These are phyloP conservation scores for Sebastes hubbsi DNA, from an alignment of 2,797 vertebrate genomes.

Conservation along the genomic window DNA sequence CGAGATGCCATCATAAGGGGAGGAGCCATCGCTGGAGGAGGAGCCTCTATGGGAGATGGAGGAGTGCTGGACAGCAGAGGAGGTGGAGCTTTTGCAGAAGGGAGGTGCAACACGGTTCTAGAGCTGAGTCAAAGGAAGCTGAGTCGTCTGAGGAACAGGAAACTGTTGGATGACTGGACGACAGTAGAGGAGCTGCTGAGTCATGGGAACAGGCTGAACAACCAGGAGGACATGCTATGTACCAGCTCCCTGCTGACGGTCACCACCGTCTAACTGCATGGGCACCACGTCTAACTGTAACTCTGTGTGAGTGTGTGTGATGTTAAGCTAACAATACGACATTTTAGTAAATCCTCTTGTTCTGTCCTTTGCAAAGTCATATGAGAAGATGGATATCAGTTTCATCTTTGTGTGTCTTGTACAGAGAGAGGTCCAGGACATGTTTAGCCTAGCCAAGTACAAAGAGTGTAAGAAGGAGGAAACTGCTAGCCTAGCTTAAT, in stretches of 20 bases:
- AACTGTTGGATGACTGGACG: constrained; percentile 84
- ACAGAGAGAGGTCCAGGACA: neutral
- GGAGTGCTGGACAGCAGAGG: constrained; percentile 44
- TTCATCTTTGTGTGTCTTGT: neutral
- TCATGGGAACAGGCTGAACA: constrained; percentile 78
- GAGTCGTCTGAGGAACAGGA: constrained; percentile 83
- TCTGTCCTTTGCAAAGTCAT: constrained; percentile 11
- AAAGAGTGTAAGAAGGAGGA: neutral
- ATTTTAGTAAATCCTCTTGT: constrained; percentile 8
- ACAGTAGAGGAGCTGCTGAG: constrained; percentile 85
- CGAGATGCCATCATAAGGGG: constrained; percentile 39
- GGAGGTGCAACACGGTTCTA: constrained; percentile 71
- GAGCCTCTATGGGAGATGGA: constrained; percentile 40
- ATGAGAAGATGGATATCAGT: constrained; percentile 18
- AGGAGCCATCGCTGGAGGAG: constrained; percentile 10
- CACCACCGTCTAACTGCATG: constrained; percentile 80
- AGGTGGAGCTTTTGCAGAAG: constrained; percentile 56
- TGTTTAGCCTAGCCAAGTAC: neutral
- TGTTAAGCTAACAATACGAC: constrained; percentile 19
- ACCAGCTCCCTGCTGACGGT: constrained; percentile 82
- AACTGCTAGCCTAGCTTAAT: neutral
- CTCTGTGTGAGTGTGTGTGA: constrained; percentile 37
- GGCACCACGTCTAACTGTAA: constrained; percentile 41
- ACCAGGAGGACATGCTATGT: constrained; percentile 72
- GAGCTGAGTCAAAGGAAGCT: constrained; percentile 84